Evolutionary conservation across 2,888 invertebrate genomes (phyloP).

Genomic region (Dicyrtomina minuta): DNA sequence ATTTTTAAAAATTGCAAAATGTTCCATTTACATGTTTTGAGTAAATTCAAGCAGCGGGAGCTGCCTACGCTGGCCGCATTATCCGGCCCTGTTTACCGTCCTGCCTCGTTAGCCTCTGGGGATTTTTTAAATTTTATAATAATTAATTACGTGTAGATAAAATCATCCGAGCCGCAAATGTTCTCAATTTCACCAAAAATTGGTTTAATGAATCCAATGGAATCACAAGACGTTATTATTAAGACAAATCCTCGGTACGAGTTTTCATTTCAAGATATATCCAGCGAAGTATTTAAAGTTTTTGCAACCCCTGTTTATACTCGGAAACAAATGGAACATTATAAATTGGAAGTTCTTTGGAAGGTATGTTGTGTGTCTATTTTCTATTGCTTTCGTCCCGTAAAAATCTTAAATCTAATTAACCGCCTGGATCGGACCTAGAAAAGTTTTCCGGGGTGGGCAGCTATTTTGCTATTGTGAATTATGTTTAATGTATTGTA

Average conservation of each 20-base stretch:
- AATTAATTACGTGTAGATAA: slow-evolving; percentile 9
- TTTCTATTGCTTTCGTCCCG: too few species aligned
- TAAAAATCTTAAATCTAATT: not conserved
- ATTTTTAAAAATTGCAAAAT: too few species aligned
- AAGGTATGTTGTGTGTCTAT: not conserved
- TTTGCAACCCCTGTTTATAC: slow-evolving; percentile 19
- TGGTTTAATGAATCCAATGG: slow-evolving; percentile 10
- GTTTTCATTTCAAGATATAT: slow-evolving; percentile 16
- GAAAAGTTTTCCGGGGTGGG: too few species aligned
- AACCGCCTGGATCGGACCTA: too few species aligned
- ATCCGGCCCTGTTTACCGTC: too few species aligned
- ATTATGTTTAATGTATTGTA: too few species aligned
- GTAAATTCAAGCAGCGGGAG: too few species aligned
- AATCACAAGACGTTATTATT: not conserved
- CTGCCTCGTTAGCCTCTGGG: too few species aligned
- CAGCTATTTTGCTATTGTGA: too few species aligned
- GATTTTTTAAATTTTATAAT: not conserved
- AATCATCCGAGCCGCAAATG: slow-evolving; percentile 22
- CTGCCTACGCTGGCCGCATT: too few species aligned
- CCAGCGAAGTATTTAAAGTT: slow-evolving; percentile 21
- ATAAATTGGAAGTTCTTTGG: slow-evolving; percentile 14
- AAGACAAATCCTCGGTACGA: slow-evolving; percentile 22
- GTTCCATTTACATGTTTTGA: too few species aligned
- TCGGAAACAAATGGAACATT: slow-evolving; percentile 4
- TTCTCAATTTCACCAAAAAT: slow-evolving; percentile 13